A percentile compares a stretch with the other conserved stretches of the same genome.
These are phyloP conservation scores for Nebria brevicollis DNA, from an alignment of 2,888 invertebrate species.

Conservation along the genomic window DNA sequence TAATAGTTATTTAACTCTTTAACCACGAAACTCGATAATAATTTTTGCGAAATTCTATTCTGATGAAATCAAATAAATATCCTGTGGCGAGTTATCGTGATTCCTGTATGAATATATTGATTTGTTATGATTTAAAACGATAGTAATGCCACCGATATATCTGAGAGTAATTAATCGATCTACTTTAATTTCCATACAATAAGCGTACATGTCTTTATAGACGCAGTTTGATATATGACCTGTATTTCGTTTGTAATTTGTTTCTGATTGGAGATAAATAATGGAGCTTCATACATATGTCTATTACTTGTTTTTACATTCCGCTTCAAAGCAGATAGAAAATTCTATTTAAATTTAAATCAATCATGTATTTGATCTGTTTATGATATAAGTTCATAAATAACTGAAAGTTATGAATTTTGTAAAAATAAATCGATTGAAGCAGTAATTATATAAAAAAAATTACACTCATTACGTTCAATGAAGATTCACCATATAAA, in stretches of 20 bases:
- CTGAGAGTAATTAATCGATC: constrained; percentile 42
- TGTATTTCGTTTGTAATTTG: constrained; percentile 46
- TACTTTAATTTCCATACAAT: constrained; percentile 45
- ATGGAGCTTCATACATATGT: constrained; percentile 1
- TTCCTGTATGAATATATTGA: constrained; percentile 22
- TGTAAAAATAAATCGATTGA: no score
- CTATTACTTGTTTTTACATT: not conserved
- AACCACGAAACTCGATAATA: no score
- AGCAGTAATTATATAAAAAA: no score
- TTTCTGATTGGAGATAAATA: constrained; percentile 42
- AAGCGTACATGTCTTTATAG: constrained; percentile 42
- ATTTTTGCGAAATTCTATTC: no score
- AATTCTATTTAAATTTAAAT: no score
- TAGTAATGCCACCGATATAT: constrained; percentile 42
- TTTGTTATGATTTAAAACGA: constrained; percentile 44
- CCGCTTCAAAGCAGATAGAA: no score
- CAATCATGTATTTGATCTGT: no score
- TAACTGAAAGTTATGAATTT: no score
- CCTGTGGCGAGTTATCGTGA: not conserved
- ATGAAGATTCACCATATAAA: constrained; percentile 3
- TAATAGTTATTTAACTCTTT: not conserved
- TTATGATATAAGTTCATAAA: no score
- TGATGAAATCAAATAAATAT: not conserved
- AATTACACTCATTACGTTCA: not conserved
- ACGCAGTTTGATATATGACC: constrained; percentile 42